Evolutionary conservation across 2,113 vertebrate genomes (phyloP).

Genomic region (Gasterosteus aculeatus): DNA sequence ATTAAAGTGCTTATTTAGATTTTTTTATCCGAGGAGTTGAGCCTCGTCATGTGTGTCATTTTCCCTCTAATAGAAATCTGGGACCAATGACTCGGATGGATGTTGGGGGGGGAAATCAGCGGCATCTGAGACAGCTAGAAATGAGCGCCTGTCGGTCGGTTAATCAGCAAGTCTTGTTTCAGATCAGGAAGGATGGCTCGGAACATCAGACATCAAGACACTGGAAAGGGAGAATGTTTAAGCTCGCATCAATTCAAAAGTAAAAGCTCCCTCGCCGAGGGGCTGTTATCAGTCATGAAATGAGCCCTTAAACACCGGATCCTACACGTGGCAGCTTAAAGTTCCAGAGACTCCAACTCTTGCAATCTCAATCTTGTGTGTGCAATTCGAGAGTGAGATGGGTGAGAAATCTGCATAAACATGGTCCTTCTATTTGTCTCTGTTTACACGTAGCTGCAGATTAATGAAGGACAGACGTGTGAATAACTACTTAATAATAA

Average conservation of each 20-base stretch:
- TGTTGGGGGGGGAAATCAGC: constrained; percentile 2
- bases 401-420: background rate
- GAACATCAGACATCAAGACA: background rate
- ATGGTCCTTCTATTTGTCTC: no score
- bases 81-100: constrained; percentile 4
- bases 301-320: background rate
- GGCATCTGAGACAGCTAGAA: background rate
- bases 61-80: background rate
- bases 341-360: background rate
- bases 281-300: background rate
- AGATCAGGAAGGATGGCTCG: background rate
- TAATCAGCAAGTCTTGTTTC: background rate
- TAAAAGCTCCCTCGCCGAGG: background rate
- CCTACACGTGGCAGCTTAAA: constrained; percentile 6
- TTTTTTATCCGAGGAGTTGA: background rate
- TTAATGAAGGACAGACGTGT: no score
- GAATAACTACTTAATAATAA: no score
- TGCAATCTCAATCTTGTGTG: background rate
- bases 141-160: constrained; percentile 5
- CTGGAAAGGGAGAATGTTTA: background rate
- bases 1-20: background rate
- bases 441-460: no score
- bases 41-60: background rate
- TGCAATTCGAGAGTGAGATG: background rate
- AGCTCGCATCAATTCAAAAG: background rate